Evolutionary conservation across 2,113 vertebrate species (phyloP), one percentile per base, ranked within the genome.

Genomic region (Zosterops japonicus): DNA sequence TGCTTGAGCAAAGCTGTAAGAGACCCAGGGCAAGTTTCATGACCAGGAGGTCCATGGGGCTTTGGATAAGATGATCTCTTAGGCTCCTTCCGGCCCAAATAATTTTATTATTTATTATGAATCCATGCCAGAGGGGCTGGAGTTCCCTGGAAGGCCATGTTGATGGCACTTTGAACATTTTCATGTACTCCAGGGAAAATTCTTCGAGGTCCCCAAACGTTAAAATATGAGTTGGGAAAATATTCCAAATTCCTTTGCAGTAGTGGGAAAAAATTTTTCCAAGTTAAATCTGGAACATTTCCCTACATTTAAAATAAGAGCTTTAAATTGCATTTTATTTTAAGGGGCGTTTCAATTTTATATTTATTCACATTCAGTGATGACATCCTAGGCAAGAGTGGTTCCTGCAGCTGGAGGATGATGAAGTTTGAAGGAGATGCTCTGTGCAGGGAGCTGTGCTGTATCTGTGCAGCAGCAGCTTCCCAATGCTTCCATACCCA

Each of bases 181-280:
- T 56, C n/a, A 23, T 9, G 14, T n/a, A 20, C 46, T 74, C 74
- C 46, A 53, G 36, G 28, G 46, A 83, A 84, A 83, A 87, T 31
- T 56, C 46, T 69, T 83, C 11, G 22, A 47, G 23, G 33, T 33
- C 24, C 14, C 20, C 42, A 36, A 67, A 44, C 1, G 7, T 25
- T 46, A 52, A 91, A 91, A 56, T 55, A 85, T 11, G 52, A 46
- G 14, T 19, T 77, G 42, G 64, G 28, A 83, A 89, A 94, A 94
- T 47, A 71, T 4, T 63, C 39, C 2, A 1, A 39, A 39, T 90
- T 53, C 52, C 8, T 84, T 39, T 78, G 61, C 46, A n/a, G 55
- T 20, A 41, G 23, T 31, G 18, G 52, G 52, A 1, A 0, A 11
- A 61, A 41, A 33, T 39, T 6, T 8, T 2, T 50, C 33, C 28